A percentile compares a stretch with the other conserved stretches of the same genome.
Evolutionary conservation across 2,797 vertebrate genomes (phyloP).

Genomic region (Gambusia yucatana): DNA sequence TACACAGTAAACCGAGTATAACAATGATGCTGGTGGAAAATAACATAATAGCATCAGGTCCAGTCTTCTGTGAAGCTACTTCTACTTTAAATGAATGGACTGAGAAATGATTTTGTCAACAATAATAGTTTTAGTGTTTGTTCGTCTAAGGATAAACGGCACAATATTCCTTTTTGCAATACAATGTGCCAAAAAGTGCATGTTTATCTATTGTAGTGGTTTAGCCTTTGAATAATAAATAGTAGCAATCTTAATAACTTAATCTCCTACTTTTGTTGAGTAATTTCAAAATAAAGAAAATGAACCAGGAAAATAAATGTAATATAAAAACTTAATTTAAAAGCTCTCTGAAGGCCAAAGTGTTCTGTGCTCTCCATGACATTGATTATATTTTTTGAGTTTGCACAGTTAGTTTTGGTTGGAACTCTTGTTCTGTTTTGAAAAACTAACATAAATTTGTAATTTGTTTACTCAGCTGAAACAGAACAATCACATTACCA

Average conservation of each 20-base stretch:
- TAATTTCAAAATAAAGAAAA: not conserved
- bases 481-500: not conserved
- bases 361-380: not conserved
- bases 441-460: not conserved
- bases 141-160: not conserved
- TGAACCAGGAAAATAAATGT: not conserved
- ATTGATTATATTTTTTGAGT: not conserved
- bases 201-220: not conserved
- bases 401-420: not conserved
- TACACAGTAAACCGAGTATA: conserved; percentile 15
- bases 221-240: not conserved
- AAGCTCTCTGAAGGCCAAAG: not conserved
- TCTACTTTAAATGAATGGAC: not conserved
- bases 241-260: not conserved
- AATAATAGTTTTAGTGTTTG: not conserved
- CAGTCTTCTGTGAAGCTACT: not conserved
- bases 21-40: conserved; percentile 18
- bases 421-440: not conserved
- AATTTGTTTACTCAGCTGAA: not conserved
- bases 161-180: not conserved
- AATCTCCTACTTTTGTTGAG: not conserved
- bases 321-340: not conserved
- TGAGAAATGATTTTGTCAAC: not conserved
- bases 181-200: not conserved
- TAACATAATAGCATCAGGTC: conserved; percentile 13